Evolutionary conservation across 2,888 invertebrate genomes (phyloP).

Genomic region (Aphidoletes aphidimyza): DNA sequence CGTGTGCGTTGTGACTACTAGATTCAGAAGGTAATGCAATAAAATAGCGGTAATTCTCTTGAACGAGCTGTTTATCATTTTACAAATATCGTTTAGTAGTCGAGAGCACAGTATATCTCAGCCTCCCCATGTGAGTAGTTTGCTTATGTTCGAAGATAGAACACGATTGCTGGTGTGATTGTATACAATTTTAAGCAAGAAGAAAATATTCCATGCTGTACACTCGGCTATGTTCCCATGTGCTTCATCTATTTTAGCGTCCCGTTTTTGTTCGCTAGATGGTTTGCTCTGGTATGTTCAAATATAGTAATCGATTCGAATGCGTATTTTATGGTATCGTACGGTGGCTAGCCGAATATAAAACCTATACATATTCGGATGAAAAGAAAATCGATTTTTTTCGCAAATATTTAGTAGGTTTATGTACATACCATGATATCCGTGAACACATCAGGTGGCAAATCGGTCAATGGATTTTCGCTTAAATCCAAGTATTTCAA

Average conservation of each 20-base stretch:
- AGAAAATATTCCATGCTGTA: background rate
- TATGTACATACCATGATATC: constrained; percentile 70
- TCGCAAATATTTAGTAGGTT: constrained; percentile 12
- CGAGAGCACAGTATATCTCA: background rate
- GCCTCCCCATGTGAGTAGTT: background rate
- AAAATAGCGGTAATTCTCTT: constrained; percentile 32
- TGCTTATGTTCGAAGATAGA: constrained; percentile 19
- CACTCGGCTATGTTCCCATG: constrained; percentile 29
- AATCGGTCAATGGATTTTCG: constrained; percentile 77
- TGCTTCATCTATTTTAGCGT: constrained; percentile 10
- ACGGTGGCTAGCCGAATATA: background rate
- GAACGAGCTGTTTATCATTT: constrained; percentile 46
- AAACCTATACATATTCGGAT: too few relatives aligned
- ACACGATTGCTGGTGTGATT: background rate
- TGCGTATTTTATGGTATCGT: background rate
- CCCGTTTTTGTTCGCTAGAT: too few relatives aligned
- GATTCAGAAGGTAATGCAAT: background rate
- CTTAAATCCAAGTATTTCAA: constrained; percentile 79
- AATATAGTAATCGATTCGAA: background rate
- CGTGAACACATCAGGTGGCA: constrained; percentile 82
- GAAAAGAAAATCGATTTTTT: background rate
- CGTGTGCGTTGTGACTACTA: too few relatives aligned
- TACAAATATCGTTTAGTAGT: background rate
- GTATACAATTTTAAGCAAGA: background rate
- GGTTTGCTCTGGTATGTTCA: too few relatives aligned